Evolutionary conservation across 2,888 invertebrate genomes (phyloP), one percentile per base, ranked within the genome.

Genomic region (Drosophila multiciliata): DNA sequence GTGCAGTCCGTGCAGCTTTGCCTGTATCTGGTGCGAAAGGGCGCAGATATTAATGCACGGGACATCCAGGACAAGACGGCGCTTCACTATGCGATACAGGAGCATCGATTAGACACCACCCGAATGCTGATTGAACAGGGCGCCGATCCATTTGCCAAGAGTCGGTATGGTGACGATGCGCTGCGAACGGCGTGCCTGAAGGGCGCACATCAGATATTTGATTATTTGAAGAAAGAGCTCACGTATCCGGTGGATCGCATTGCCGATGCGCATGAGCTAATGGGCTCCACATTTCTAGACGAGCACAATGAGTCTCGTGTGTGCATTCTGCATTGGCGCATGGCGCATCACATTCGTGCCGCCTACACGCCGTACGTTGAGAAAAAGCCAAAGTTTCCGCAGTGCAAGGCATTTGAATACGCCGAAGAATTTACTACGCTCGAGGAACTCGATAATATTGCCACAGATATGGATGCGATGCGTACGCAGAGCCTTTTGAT

Each of bases 1-100:
- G 98, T 98, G 77, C 98, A 98, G 94, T 97, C 97, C 85, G 95
- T 95, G 69, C 95, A 95, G 67, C 94, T 98, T 57, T 98, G 98
- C 92, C 94, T 95, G 70, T 97, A 95, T 93, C 94, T 98, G 76
- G 95, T 98, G 68, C 93, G 95, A 83, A 95, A 96, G 91, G 97
- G 97, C 55, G 98, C 97, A 4, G 95, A 95, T 83, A 96, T 97
- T 7, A 97, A 98, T 94, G 97, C 98, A 45, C 95, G 95, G 66
- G 98, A 98, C 93, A 96, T 97, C 91, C 98, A 98, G 93, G 96
- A 96, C 84, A 98, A 98, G 94, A 97, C 98, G 73, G 98, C 98
- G 65, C 94, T 98, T 88, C 98, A 98, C 94, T 98, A 98, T 94
- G 97, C 98, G n/a, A 97, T 98, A 85, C 96, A 96, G 89, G 96